phyloP scores from a whole-genome alignment of 2,113 vertebrate species.

The Cavia porcellus region DNA sequence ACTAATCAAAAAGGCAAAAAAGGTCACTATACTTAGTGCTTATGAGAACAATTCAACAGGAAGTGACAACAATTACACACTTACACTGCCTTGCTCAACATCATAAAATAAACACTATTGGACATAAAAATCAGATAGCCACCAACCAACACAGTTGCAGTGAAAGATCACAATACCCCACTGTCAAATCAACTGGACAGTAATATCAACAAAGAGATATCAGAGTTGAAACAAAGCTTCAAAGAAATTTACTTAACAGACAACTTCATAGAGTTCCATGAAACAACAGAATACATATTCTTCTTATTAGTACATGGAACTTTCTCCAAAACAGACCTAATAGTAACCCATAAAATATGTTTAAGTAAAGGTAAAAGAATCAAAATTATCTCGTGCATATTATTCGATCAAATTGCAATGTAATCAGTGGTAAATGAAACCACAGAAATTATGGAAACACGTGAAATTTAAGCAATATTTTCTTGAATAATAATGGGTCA shows the following conservation, averaged over 20 bases:
- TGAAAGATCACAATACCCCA: not conserved
- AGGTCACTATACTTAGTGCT: not conserved
- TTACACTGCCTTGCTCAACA: not conserved
- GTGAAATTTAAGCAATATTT: not conserved
- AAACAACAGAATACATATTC: not conserved
- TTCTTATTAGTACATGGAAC: not conserved
- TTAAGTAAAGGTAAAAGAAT: not conserved
- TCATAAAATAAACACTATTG: not conserved
- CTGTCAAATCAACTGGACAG: not conserved
- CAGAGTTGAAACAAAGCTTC: not conserved
- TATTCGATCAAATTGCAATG: not conserved
- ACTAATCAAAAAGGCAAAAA: not conserved
- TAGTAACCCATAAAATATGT: not conserved
- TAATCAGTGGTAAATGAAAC: not conserved
- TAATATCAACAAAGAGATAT: not conserved
- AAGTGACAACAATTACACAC: not conserved
- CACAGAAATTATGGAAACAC: not conserved
- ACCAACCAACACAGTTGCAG: not conserved
- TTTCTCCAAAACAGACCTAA: not conserved
- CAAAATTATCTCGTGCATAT: not conserved
- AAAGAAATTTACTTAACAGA: not conserved
- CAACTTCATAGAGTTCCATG: not conserved
- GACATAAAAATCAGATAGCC: not conserved
- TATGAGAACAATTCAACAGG: not conserved
- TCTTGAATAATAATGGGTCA: not conserved